Percentiles rank a stretch among this genome's conserved stretches.
Conservation (phyloP, 2,888 invertebrate species). For the Augiades crinisus region DNA sequence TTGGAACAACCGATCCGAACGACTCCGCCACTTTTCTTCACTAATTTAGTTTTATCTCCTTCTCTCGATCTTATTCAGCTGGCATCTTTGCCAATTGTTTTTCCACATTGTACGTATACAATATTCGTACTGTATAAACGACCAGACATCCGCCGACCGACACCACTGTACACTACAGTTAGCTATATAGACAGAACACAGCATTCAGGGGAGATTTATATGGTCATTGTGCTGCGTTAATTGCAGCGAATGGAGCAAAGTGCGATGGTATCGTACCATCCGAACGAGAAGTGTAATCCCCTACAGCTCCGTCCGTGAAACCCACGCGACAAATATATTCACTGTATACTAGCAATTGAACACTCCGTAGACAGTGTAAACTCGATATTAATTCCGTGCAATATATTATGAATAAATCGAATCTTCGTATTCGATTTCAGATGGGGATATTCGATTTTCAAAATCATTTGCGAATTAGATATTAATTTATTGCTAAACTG, state of each 20-base stretch:
- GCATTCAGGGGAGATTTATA: conserved; percentile 74
- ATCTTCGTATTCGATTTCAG: no score
- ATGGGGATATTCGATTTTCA: no score
- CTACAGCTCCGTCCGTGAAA: conserved; percentile 44
- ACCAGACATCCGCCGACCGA: conserved; percentile 8
- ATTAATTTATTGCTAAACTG: no score
- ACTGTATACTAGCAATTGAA: conserved; percentile 2
- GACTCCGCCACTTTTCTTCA: conserved; percentile 21
- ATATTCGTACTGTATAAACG: conserved; percentile 9
- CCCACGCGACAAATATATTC: conserved; percentile 32
- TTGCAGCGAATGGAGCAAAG: conserved; percentile 73
- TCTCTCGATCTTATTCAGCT: conserved; percentile 15
- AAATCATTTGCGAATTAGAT: no score
- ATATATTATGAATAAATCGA: conserved; percentile 3
- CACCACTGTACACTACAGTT: conserved; percentile 36
- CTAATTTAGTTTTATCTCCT: conserved; percentile 22
- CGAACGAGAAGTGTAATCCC: conserved; percentile 65
- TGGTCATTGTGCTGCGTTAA: conserved; percentile 77
- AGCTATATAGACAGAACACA: conserved; percentile 60
- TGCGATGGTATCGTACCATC: conserved; percentile 68
- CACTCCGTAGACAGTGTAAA: background rate
- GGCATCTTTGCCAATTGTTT: conserved; percentile 9
- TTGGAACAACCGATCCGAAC: conserved; percentile 54
- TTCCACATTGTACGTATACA: conserved; percentile 4
- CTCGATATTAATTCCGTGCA: background rate